Conservation (phyloP, 2,888 invertebrate species). For the Himalopsyche anomala region DNA sequence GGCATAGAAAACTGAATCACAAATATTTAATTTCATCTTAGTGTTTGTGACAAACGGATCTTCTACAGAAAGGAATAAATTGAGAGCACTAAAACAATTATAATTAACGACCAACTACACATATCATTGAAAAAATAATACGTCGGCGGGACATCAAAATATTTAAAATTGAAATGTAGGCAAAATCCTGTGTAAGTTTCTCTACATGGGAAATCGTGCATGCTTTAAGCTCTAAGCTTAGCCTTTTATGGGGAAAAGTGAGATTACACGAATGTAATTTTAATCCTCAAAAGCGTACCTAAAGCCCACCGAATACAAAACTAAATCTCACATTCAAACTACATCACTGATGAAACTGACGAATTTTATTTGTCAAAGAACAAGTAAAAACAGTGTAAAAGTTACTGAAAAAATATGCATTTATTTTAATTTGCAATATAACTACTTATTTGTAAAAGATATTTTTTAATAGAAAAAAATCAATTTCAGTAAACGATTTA, state of each 20-base stretch:
- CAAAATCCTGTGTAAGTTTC: not conserved
- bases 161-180: not conserved
- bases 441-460: not conserved
- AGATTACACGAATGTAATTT: conserved; percentile 30
- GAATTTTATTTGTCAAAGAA: not conserved
- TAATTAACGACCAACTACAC: too few species aligned
- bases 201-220: conserved; percentile 17
- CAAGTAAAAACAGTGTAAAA: not conserved
- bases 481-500: not conserved
- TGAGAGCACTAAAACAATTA: too few species aligned
- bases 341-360: conserved; percentile 5
- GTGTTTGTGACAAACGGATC: too few species aligned
- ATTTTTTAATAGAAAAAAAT: not conserved
- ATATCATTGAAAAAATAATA: not conserved
- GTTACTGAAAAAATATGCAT: not conserved
- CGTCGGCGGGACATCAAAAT: not conserved
- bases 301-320: conserved; percentile 13
- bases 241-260: not conserved
- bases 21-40: too few species aligned
- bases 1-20: too few species aligned
- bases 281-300: conserved; percentile 23
- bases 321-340: conserved; percentile 1
- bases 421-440: not conserved
- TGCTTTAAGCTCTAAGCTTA: not conserved
- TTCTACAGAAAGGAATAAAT: too few species aligned